Base-by-base conservation (phyloP, 2,888 invertebrate species). In the Tiphia femorata region DNA sequence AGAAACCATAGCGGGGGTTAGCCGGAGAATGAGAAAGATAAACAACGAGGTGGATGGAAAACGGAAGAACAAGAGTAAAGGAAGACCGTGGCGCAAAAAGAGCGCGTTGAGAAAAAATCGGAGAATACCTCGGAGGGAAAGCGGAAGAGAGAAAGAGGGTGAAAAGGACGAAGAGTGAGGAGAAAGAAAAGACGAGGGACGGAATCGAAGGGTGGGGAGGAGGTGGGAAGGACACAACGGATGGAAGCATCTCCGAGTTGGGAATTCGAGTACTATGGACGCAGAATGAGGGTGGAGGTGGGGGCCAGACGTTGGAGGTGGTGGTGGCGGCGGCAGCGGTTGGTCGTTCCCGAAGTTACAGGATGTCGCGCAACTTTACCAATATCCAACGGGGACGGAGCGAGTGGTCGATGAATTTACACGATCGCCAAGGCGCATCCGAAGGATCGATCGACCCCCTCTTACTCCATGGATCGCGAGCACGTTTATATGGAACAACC, bases 301-400 rank as follows among this genome's bases (percentile, higher is more conserved):
- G 40, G 17, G 37, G 38, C 25, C 6, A 25, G 8, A 8, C 25
- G 8, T 25, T 8, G 25, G 25, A 25, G 25, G n/a, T n/a, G n/a
- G n/a, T n/a, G 51, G 49, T 41, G 30, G 35, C 30, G 35, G 54
- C 17, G 38, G 12, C 42, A 29, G 63, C 57, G 62, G 59, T 29
- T 58, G 46, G 62, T 64, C 60, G n/a, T n/a, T n/a, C n/a, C n/a
- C n/a, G 55, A 64, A 67, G 67, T 66, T 65, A 69, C 78, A 75
- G 78, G 71, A 79, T 78, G 79, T 78, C 78, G 79, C 76, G 74
- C 75, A 81, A 80, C 80, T 81, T 81, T 81, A 72, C 80, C 80
- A 80, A 81, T 81, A 80, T 78, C 78, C 78, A 75, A 72, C 77
- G 71, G 29, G 38, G 25, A 17, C 27, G 33, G 43, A 17, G 33